Evolutionary conservation across 2,113 vertebrate species (phyloP).

Genomic region (Eurypyga helias): DNA sequence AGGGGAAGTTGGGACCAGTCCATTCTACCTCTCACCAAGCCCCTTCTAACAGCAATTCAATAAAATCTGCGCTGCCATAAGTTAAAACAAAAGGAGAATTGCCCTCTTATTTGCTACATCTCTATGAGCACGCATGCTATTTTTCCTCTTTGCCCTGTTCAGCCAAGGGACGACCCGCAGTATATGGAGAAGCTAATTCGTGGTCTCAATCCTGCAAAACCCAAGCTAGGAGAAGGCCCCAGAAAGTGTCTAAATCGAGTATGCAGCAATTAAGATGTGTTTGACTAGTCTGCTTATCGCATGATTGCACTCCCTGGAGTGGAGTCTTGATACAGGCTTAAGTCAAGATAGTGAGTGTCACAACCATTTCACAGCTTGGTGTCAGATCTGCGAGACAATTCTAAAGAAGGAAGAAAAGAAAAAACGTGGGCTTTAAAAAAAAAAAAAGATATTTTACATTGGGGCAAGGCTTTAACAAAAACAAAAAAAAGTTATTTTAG

Average conservation of each 20-base stretch:
- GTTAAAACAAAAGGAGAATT: not conserved
- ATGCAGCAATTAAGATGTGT: not conserved
- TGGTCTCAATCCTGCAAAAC: not conserved
- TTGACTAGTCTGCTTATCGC: not conserved
- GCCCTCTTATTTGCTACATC: not conserved
- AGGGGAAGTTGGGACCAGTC: not conserved
- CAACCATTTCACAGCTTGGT: conserved; percentile 4
- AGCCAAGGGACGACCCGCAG: not conserved
- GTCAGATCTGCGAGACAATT: not conserved
- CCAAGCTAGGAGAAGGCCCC: not conserved
- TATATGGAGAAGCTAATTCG: not conserved
- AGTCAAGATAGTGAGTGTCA: conserved; percentile 11
- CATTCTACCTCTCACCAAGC: not conserved
- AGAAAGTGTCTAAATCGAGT: not conserved
- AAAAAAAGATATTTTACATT: not conserved
- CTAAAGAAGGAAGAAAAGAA: not conserved
- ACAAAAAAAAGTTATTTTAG: not conserved
- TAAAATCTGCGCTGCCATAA: not conserved
- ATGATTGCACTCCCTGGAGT: not conserved
- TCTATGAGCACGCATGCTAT: not conserved
- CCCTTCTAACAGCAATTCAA: not conserved
- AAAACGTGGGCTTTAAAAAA: not conserved
- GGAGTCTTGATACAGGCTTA: not conserved
- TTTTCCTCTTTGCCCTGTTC: not conserved
- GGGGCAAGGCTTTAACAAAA: not conserved